These are phyloP conservation scores for Cepaea nemoralis DNA, from an alignment of 1,140 invertebrate species.

Conservation along the genomic window DNA sequence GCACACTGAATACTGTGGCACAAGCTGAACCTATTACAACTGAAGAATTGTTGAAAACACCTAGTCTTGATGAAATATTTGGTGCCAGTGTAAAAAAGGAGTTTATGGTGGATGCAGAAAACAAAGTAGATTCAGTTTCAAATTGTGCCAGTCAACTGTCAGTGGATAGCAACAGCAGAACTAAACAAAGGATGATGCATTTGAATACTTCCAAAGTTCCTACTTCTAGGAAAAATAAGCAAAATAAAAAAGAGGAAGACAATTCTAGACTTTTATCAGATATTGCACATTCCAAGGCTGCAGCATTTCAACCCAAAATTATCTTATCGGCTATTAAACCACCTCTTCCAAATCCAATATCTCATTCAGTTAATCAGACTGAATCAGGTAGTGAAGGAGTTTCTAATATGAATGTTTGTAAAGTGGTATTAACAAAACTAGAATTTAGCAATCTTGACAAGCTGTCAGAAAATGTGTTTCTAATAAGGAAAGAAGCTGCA, in stretches of 20 bases:
- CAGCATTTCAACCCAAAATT: not conserved
- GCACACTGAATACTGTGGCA: not conserved
- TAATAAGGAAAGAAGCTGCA: not conserved
- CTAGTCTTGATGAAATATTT: slow-evolving; percentile 35
- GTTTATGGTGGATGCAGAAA: not conserved
- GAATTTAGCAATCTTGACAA: not conserved
- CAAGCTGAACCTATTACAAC: slow-evolving; percentile 16
- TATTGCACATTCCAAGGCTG: not conserved
- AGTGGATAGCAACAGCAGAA: not conserved
- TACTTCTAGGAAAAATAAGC: not conserved
- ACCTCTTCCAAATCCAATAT: not conserved
- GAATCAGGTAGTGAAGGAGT: not conserved
- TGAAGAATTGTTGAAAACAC: slow-evolving; percentile 13
- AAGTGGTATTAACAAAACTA: not conserved
- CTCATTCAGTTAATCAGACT: not conserved
- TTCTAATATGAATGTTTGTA: not conserved
- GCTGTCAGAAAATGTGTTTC: not conserved
- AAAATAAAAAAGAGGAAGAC: too few relatives aligned
- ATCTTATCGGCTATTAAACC: not conserved
- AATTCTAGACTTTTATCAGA: not conserved
- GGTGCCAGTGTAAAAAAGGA: not conserved
- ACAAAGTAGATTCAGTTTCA: not conserved
- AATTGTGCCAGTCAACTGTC: not conserved
- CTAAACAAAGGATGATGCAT: not conserved
- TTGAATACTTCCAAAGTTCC: not conserved